phyloP scores from a whole-genome alignment of 2,113 vertebrate genomes.

The Aramus guarauna region DNA sequence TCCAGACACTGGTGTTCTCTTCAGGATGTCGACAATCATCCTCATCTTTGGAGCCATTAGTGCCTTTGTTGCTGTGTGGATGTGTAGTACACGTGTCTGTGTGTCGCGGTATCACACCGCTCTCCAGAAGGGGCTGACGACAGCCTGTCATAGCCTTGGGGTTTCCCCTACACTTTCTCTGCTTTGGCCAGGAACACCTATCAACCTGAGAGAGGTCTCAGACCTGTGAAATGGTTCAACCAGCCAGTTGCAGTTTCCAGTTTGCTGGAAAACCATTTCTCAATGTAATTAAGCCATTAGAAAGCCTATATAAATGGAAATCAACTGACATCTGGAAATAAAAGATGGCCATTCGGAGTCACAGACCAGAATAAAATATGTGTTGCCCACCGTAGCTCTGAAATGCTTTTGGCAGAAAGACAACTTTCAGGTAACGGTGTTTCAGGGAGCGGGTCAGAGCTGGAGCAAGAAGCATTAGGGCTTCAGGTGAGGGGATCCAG shows the following conservation, averaged over 20 bases:
- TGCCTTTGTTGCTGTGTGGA: neutral
- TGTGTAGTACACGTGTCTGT: neutral
- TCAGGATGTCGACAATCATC: neutral
- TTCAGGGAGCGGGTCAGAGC: neutral
- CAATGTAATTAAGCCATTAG: neutral
- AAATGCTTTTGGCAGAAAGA: neutral
- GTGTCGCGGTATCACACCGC: accelerated
- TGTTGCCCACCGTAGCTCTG: neutral
- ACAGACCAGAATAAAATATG: neutral
- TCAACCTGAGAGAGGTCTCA: neutral
- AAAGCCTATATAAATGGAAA: neutral
- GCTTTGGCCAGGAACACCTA: neutral
- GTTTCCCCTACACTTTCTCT: neutral
- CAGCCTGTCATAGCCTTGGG: neutral
- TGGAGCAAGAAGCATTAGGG: accelerated
- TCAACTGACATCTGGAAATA: neutral
- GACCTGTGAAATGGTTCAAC: neutral
- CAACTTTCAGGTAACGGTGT: neutral
- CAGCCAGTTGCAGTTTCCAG: neutral
- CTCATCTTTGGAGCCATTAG: neutral
- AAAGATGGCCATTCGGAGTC: neutral
- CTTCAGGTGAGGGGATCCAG: neutral
- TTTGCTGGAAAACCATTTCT: no score
- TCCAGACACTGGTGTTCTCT: neutral
- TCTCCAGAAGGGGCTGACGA: neutral